Evolutionary conservation across 2,797 vertebrate species (phyloP), one percentile per base, ranked within the genome.

Genomic region (Tadarida brasiliensis): DNA sequence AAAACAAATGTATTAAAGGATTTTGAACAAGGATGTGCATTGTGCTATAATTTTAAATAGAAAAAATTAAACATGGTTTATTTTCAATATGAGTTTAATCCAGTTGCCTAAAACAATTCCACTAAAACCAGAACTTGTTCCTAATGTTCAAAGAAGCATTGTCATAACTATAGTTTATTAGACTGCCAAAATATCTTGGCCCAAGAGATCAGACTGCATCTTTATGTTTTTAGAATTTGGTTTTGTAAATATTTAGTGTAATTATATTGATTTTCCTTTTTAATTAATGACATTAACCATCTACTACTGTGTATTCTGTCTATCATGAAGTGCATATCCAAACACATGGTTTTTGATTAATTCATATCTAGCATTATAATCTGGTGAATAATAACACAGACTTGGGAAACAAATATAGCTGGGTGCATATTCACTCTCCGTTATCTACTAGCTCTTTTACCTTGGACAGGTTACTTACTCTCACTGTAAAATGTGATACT

Each of bases 181-280:
- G 16, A 54, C 3, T 90, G 22, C 61, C 49, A 92, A 65, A 67
- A 61, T 83, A 47, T 77, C 30, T 77, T 83, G 10, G 28, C 28
- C 26, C 20, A 74, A 73, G n/a, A 73, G 19, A 76, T 74, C 17
- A 85, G 16, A 81, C 0, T 57, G 35, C 16, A 3, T 33, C 17
- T 94, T 86, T 47, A 24, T 61, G 20, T 86, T 81, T 74, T 86
- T 74, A 90, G 51, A 49, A 68, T 81, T 63, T 86, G 20, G 2
- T 16, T 74, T 86, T 95, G 28, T 81, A 54, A 81, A 44, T 86
- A 49, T 33, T 86, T 78, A 68, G 30, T 80, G 39, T 76, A 86
- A 57, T 54, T 78, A 57, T 12, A 80, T 65, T 35, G 49, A 30
- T 56, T 10, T 73, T 85, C 15, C 56, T 89, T 63, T 93, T 51